Base-by-base conservation (phyloP, 2,113 vertebrate species). In the Rana temporaria region DNA sequence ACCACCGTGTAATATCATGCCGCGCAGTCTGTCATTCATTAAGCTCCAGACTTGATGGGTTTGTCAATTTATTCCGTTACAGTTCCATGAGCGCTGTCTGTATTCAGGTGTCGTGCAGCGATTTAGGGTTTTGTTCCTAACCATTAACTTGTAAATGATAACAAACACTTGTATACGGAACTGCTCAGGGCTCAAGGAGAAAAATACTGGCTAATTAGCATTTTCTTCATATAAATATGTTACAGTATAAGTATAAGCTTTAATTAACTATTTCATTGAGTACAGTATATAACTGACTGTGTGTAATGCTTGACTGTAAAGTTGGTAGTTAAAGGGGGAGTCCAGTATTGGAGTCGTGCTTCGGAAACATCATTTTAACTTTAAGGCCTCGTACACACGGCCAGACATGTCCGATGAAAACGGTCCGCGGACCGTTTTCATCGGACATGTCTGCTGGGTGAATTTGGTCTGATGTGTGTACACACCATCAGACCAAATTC, bases 141-240 rank as follows among this genome's bases (percentile, higher is more conserved):
- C 74, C 60, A 77, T 77, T 77, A 77, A 64, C 20, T 77, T 52
- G 38, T 77, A 77, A 64, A 77, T 53, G 17, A 77, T 64, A 62
- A 63, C 16, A 65, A 64, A 77, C 38, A 42, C 22, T 62, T 75
- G 71, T 62, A 75, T 75, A 75, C 26, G 6, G 72, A 74, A 73
- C 11, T 17, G 4, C n/a, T 18, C 53, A 59, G 55, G 4, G 70
- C 53, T 72, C 53, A 12, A 30, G 22, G 56, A 75, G 34, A 75
- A n/a, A 60, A 75, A 62, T 60, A 75, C 60, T 62, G 19, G 59
- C 38, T 59, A 62, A 75, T 75, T 75, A 60, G n/a, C 32, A 8
- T 24, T 11, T 11, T 63, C 15, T 24, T 20, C 60, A 63, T 24
- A 22, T 62, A 62, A 42, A 75, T 75, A 75, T 42, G 30, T 22